Evolutionary conservation across 2,113 vertebrate species (phyloP), one percentile per base, ranked within the genome.

Genomic region (human): DNA sequence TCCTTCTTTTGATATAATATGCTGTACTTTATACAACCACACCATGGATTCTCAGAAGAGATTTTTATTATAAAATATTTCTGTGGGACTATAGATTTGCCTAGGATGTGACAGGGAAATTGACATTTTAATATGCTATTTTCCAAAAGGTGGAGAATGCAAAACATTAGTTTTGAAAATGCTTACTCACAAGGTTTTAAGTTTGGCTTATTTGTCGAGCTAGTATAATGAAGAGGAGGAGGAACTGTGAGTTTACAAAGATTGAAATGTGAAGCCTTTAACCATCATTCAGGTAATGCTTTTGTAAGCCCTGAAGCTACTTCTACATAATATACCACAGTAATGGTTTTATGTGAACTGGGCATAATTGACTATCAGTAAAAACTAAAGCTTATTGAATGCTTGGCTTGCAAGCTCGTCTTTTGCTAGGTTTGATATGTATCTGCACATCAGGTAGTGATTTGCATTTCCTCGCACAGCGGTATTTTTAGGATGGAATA

Each of bases 261-360:
- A 93, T 30, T 93, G 81, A 90, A 95, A 94, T 52, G 38, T 70
- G 25, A n/a, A 80, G 45, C 14, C 3, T 66, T 40, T 55, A 52
- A 80, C 55, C 45, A 2, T 89, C 61, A 66, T 64, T 78, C 57
- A 92, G 61, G 89, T 75, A 86, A 86, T 96, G 73, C 48, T 55
- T 84, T 38, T 66, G 9, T 48, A 45, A 70, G 6, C 73, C 96
- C 93, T 87, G 43, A 22, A 94, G 93, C 93, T 90, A 61, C 45
- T 40, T 5, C 75, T 90, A 76, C 3, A 64, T 76, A 90, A 86
- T 75, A 32, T 11, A 7, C 79, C 50, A 43, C 93, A 52, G 3
- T 92, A 93, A 93, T 66, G 50, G n/a, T 89, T 94, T 97, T 89
- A 81, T 94, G 95, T 52, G 89, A 96, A 61, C 70, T 95, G 85